Conservation (phyloP, 1,140 invertebrate species). For the Augochlora pura region DNA sequence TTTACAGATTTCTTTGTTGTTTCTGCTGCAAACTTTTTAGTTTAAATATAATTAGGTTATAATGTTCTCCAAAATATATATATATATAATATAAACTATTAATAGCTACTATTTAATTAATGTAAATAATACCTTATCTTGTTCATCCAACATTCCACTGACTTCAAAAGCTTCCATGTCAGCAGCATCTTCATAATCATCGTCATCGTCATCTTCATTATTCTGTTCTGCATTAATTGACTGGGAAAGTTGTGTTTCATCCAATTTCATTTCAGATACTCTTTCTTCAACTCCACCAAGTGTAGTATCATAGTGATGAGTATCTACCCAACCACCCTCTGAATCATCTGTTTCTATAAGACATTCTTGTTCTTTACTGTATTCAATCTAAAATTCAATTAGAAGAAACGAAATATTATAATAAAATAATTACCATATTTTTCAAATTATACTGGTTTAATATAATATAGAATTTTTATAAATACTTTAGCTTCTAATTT, state of each 20-base stretch:
- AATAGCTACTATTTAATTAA: not conserved
- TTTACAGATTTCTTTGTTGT: conserved; percentile 65
- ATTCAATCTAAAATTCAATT: conserved; percentile 87
- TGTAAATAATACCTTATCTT: conserved; percentile 87
- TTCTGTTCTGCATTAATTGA: conserved; percentile 36
- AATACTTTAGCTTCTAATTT: not conserved
- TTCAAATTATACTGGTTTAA: not conserved
- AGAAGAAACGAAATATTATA: not conserved
- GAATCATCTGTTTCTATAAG: conserved; percentile 94
- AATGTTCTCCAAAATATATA: not conserved
- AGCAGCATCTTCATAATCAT: conserved; percentile 94
- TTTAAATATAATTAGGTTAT: conserved; percentile 33
- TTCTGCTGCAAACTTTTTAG: conserved; percentile 72
- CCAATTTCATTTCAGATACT: conserved; percentile 84
- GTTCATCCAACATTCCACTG: conserved; percentile 94
- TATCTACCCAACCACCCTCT: conserved; percentile 99
- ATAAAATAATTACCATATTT: not conserved
- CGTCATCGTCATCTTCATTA: conserved; percentile 80
- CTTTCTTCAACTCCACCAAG: conserved; percentile 86
- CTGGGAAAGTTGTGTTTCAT: conserved; percentile 71
- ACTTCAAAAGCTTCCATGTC: conserved; percentile 99
- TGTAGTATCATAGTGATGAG: conserved; percentile 91
- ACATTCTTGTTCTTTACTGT: conserved; percentile 92
- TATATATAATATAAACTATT: too few relatives aligned
- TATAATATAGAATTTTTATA: too few relatives aligned